phyloP scores from a whole-genome alignment of 2,797 vertebrate genomes.

The Botia almorhae region DNA sequence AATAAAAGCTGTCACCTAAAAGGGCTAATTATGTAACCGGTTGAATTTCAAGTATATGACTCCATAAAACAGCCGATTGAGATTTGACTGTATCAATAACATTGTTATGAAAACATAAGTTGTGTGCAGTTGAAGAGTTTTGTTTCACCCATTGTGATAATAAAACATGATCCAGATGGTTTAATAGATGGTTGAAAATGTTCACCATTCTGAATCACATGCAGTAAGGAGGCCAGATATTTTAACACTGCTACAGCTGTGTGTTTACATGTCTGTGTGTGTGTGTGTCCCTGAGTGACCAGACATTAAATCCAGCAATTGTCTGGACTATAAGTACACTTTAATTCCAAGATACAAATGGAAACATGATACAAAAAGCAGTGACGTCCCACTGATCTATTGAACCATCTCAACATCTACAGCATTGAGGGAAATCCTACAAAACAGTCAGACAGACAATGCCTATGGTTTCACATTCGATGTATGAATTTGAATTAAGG shows the following conservation, averaged over 20 bases:
- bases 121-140: background rate
- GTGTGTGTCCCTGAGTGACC: slow-evolving; percentile 32
- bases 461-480: too few relatives aligned
- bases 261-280: background rate
- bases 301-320: slow-evolving; percentile 60
- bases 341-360: slow-evolving; percentile 49
- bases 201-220: slow-evolving; percentile 49
- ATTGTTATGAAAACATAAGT: slow-evolving; percentile 28
- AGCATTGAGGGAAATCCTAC: background rate
- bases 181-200: slow-evolving; percentile 33
- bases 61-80: background rate
- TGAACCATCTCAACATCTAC: background rate
- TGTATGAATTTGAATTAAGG: too few relatives aligned
- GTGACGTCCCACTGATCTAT: background rate
- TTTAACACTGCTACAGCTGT: slow-evolving; percentile 55
- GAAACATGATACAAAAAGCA: slow-evolving; percentile 65
- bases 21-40: background rate
- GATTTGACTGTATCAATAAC: background rate
- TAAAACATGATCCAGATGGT: slow-evolving; percentile 32
- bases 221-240: slow-evolving; percentile 50
- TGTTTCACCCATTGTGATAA: slow-evolving; percentile 12
- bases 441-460: background rate
- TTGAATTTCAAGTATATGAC: slow-evolving; percentile 27
- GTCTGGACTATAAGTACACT: slow-evolving; percentile 65
- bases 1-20: background rate